These are phyloP conservation scores for Lemur catta DNA, from an alignment of 2,797 vertebrate species.

Conservation along the genomic window DNA sequence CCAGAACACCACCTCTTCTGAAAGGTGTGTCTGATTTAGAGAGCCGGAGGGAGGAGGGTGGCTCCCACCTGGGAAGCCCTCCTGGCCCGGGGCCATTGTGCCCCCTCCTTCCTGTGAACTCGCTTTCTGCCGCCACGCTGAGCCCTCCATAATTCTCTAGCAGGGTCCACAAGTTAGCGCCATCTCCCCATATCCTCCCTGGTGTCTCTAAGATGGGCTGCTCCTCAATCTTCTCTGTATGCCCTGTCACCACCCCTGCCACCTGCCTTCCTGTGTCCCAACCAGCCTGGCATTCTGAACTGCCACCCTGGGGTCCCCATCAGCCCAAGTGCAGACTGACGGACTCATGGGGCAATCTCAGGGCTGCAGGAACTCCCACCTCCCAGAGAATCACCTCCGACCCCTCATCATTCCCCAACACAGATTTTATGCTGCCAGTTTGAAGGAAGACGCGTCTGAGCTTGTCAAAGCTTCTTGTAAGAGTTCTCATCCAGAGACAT, in stretches of 20 bases:
- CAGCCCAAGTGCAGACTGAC: not conserved
- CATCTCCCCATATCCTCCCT: accelerated
- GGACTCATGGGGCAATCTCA: not conserved
- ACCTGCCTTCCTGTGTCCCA: not conserved
- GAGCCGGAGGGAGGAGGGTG: not conserved
- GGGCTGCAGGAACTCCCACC: not conserved
- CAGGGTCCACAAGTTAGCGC: not conserved
- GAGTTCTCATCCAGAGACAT: not conserved
- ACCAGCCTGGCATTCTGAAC: not conserved
- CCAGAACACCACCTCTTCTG: not conserved
- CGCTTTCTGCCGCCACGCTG: accelerated
- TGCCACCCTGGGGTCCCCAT: not conserved
- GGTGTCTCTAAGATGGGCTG: not conserved
- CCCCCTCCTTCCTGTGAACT: not conserved
- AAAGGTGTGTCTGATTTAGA: not conserved
- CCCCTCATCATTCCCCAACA: not conserved
- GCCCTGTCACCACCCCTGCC: accelerated
- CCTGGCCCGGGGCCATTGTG: not conserved
- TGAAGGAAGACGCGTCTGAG: not conserved
- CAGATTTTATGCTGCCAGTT: not conserved
- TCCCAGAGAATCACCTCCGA: not conserved
- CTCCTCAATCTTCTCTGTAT: not conserved
- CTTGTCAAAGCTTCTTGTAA: not conserved
- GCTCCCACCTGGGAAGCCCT: not conserved
- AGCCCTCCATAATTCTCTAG: accelerated